Evolutionary conservation across 2,888 invertebrate species (phyloP), one percentile per base, ranked within the genome.

Genomic region (Trisateles emortualis): DNA sequence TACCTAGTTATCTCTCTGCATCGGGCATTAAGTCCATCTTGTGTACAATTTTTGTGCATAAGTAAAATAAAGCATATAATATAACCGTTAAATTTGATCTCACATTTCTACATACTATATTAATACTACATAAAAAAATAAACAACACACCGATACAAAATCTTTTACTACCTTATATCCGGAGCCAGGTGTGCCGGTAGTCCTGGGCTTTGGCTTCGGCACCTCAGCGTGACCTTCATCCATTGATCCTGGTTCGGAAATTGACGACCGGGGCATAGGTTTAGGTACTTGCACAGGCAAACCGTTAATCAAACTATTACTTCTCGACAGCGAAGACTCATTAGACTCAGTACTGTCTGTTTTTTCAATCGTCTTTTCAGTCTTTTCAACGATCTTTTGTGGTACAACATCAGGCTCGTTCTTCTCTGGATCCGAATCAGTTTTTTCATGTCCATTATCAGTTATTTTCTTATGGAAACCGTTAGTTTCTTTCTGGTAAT

Each of bases 201-300:
- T 96, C 82, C 97, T 94, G 4, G 97, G 96, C 76, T 95, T 95
- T 10, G 96, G 96, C 51, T 91, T 91, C 0, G 92, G 88, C 0
- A 84, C 85, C 64, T 92, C 93, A 2, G 76, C 75, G 26, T 81
- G 79, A 17, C 41, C 19, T 9, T 94, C 94, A 24, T 94, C 94
- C 8, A 83, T 78, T 0, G 91, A 82, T 0, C 93, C 94, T 1
- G 94, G 93, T 73, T 97, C 97, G 0, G 96, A 96, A 51, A 97
- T 94, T 10, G 97, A 96, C 0, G 96, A 95, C 71, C 97, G 94
- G 0, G 97, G 97, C 87, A 97, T 90, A 10, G 97, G 97, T 81
- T 97, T 97, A 0, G 97, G 97, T 1, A 96, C 81, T 40, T 95
- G 93, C 0, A 88, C 77, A 3, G 87, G 89, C 26, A 78, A 74